Evolutionary conservation across 2,797 vertebrate genomes (phyloP), one percentile per base, ranked within the genome.

Genomic region (Tapera naevia): DNA sequence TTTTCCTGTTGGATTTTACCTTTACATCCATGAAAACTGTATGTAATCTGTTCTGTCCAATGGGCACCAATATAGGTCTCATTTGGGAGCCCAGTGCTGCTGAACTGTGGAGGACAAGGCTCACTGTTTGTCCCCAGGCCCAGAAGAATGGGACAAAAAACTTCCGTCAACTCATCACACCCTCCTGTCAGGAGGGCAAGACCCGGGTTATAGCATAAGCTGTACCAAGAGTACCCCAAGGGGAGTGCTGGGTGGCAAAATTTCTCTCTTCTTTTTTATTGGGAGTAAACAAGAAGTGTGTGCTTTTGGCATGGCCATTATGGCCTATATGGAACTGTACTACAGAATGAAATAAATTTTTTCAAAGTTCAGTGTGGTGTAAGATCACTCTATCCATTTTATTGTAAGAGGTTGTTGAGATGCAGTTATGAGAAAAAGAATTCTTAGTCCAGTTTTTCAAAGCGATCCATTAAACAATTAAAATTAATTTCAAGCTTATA

Each of bases 11-110:
- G n/a, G 28, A 66, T 7, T 83, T 91, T 65, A 51, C 17, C 61
- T 80, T 53, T 3, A 48, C 4, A 41, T 19, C 21, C 33, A 37
- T 24, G n/a, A 70, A 67, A 86, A 70, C 18, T 24, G 13, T 18
- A 7, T 32, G 2, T 12, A 51, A 41, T 19, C 15, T 35, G 0
- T 80, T 91, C 24, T 74, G 10, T 50, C 24, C 14, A 19, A 8
- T 21, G 28, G 33, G 3, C 0, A 1, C 17, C 2, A 2, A 11
- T 0, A 37, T 16, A 9, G 37, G 10, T 16, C 19, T 82, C 17
- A 43, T 64, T 18, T 89, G 32, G 39, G 53, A 46, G 17, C 13
- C 24, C 51, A 53, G 32, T 45, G 72, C n/a, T 67, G 46, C 33
- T 81, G 56, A 43, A 6, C 21, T 66, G 30, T 19, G 43, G 21